Evolutionary conservation across 2,113 vertebrate species (phyloP).

Genomic region (Microcebus jonahi): DNA sequence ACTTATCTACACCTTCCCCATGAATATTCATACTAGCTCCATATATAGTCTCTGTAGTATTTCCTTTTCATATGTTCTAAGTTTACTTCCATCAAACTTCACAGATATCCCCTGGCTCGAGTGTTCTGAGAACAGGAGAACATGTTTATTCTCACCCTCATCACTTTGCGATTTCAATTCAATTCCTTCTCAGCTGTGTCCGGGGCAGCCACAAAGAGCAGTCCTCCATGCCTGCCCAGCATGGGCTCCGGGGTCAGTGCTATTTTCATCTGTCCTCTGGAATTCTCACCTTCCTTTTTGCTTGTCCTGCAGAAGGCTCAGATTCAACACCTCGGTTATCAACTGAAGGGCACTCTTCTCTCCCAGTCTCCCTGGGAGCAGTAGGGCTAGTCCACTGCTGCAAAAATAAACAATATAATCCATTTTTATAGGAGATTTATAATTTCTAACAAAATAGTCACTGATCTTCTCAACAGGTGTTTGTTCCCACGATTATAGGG

Average conservation of each 20-base stretch:
- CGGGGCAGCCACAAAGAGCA: background rate
- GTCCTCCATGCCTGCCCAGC: background rate
- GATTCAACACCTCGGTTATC: background rate
- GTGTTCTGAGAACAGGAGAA: background rate
- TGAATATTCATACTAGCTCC: background rate
- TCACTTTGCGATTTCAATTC: background rate
- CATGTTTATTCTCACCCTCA: accelerated
- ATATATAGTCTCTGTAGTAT: background rate
- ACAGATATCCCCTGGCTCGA: background rate
- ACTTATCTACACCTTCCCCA: background rate
- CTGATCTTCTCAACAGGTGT: background rate
- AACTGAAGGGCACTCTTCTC: background rate
- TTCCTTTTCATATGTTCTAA: background rate
- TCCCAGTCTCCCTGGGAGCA: too few species aligned
- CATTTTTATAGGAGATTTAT: background rate
- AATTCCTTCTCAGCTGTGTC: background rate
- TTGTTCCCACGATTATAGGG: background rate
- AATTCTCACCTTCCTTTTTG: background rate
- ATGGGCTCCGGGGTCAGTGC: accelerated
- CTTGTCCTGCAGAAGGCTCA: background rate
- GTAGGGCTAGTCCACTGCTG: background rate
- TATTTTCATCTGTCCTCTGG: background rate
- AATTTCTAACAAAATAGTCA: background rate
- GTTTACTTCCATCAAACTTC: background rate
- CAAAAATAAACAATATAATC: background rate